Evolutionary conservation across 2,888 invertebrate genomes (phyloP).

Genomic region (Drosophila helvetica): DNA sequence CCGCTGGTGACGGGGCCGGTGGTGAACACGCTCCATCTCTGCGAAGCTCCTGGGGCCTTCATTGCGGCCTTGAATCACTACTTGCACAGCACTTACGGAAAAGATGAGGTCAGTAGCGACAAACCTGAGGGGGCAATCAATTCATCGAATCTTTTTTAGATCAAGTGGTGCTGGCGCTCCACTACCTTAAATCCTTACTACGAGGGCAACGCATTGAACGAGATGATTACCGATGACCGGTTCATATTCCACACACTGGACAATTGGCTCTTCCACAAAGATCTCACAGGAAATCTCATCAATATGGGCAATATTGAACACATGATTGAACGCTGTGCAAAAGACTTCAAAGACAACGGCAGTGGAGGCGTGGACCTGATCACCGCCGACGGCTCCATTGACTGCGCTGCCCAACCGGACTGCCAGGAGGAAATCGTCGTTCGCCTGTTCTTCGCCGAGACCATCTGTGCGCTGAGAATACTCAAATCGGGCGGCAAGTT

Average conservation of each 20-base stretch:
- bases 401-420: slow-evolving; percentile 93
- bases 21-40: slow-evolving; percentile 92
- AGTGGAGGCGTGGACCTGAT: slow-evolving; percentile 87
- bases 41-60: slow-evolving; percentile 99
- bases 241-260: slow-evolving; percentile 90
- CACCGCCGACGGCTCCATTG: slow-evolving; percentile 97
- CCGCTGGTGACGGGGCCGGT: slow-evolving; percentile 85
- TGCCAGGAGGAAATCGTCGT: slow-evolving; percentile 93
- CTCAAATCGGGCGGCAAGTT: slow-evolving; percentile 90
- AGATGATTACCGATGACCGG: slow-evolving; percentile 90
- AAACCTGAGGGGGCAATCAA: too few relatives aligned
- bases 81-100: slow-evolving; percentile 86
- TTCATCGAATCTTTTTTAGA: slow-evolving; percentile 77
- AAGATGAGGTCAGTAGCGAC: slow-evolving; percentile 85
- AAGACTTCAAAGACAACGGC: slow-evolving; percentile 67
- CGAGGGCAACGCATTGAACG: slow-evolving; percentile 90
- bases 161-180: slow-evolving; percentile 92
- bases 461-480: slow-evolving; percentile 89
- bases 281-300: slow-evolving; percentile 94
- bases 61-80: slow-evolving; percentile 94
- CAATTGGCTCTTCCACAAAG: slow-evolving; percentile 94
- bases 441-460: slow-evolving; percentile 93
- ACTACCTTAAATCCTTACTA: slow-evolving; percentile 96
- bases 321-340: slow-evolving; percentile 85
- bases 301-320: slow-evolving; percentile 88